A percentile compares a stretch with the other conserved stretches of the same genome.
Conservation (phyloP, 2,888 invertebrate genomes). For the Augochlorella aurata region DNA sequence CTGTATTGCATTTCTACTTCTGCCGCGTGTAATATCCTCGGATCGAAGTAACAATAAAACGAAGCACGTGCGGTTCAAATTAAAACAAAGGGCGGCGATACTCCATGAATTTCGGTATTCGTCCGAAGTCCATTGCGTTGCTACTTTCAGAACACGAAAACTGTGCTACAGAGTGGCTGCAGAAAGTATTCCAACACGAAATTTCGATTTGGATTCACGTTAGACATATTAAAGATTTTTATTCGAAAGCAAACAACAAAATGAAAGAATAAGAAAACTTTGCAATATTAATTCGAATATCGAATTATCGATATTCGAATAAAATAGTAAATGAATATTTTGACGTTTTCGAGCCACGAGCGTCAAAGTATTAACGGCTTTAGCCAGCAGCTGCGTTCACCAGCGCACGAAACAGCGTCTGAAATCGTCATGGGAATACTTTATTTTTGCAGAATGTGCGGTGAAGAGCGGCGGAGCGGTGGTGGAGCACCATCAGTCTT, state of each 20-base stretch:
- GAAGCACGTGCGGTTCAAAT: neutral
- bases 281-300: too few species aligned
- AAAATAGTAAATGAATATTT: too few species aligned
- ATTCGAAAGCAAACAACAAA: too few species aligned
- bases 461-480: conserved; percentile 75
- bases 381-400: too few species aligned
- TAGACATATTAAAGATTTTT: too few species aligned
- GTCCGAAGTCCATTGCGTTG: neutral
- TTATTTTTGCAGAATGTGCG: conserved; percentile 73
- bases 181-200: too few species aligned
- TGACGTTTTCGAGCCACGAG: too few species aligned
- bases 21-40: neutral
- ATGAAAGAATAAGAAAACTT: too few species aligned
- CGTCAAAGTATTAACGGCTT: too few species aligned
- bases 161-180: too few species aligned
- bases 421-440: conserved; percentile 48
- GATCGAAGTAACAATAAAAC: conserved; percentile 4
- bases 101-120: neutral
- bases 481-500: conserved; percentile 78
- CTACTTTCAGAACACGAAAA: neutral
- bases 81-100: neutral
- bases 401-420: neutral
- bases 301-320: too few species aligned
- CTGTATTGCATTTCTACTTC: neutral
- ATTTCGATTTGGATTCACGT: too few species aligned